Evolutionary conservation across 2,888 invertebrate genomes (phyloP), one percentile per base, ranked within the genome.

Genomic region (Diploptera punctata): DNA sequence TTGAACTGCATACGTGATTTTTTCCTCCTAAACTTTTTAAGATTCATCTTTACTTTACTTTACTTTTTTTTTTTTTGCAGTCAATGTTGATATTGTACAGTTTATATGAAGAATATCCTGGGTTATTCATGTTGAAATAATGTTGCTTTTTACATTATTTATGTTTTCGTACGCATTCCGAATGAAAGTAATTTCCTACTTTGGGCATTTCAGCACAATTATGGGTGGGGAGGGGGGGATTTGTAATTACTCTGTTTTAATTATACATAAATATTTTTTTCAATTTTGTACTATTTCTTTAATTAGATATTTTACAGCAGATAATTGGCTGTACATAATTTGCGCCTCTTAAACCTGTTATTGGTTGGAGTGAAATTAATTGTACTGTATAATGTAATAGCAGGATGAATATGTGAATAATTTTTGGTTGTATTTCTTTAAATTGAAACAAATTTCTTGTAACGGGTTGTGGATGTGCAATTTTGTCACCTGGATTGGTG

Each of bases 141-240:
- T 0, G n/a, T 18, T 31, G 31, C 16, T 47, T 44, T 38, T 44
- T 65, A n/a, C 16, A 9, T 54, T 43, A 43, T 60, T 57, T 43
- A 43, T 68, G 38, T 38, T 68, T 10, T 69, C 19, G 26, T 19
- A 60, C 44, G 69, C 69, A 69, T 69, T 69, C 69, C 69, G 29
- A 54, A 69, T 60, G 26, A 47, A 0, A 47, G 18, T 21, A 65
- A 44, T 26, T 65, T 65, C 47, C 65, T 62, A 18, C 3, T 13
- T 0, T n/a, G 44, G 38, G 44, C 26, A 44, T 47, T 26, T 65
- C 24, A 65, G 26, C 47, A 65, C 65, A 65, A 47, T 26, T 47
- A 21, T 29, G 62, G 24, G 21, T 10, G 62, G 16, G 38, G 13
- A 21, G 38, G 26, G 24, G 47, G n/a, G 26, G 18, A 24, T n/a